A percentile compares a stretch with the other conserved stretches of the same genome.
These are phyloP conservation scores for Rhopalosiphum maidis DNA, from an alignment of 1,140 invertebrate genomes.

Conservation along the genomic window DNA sequence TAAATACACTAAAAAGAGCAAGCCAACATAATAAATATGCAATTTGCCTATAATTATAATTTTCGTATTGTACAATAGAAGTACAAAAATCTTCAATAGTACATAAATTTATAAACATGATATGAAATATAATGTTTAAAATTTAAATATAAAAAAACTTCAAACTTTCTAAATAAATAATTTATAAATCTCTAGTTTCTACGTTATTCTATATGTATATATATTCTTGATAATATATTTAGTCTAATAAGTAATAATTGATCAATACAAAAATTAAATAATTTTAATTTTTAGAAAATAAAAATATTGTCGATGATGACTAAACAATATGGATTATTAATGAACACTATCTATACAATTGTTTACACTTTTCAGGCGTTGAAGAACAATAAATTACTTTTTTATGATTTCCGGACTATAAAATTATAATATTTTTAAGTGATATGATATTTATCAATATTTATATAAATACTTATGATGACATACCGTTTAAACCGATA, in stretches of 20 bases:
- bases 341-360: not conserved
- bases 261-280: not conserved
- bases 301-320: not conserved
- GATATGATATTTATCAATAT: not conserved
- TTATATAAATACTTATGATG: too few relatives aligned
- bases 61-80: not conserved
- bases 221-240: not conserved
- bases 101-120: not conserved
- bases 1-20: not conserved
- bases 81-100: too few relatives aligned
- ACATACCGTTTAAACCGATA: not conserved
- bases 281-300: not conserved
- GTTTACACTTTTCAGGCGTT: not conserved
- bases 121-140: not conserved
- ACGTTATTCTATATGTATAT: not conserved
- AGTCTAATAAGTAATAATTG: not conserved
- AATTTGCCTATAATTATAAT: too few relatives aligned
- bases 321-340: not conserved
- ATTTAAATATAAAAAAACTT: not conserved
- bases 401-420: not conserved
- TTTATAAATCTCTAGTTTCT: not conserved
- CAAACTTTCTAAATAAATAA: not conserved
- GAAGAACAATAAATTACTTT: conserved; percentile 7
- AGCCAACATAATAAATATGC: not conserved
- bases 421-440: not conserved